Conservation (phyloP, 2,888 invertebrate genomes). For the Melanostoma mellinum region DNA sequence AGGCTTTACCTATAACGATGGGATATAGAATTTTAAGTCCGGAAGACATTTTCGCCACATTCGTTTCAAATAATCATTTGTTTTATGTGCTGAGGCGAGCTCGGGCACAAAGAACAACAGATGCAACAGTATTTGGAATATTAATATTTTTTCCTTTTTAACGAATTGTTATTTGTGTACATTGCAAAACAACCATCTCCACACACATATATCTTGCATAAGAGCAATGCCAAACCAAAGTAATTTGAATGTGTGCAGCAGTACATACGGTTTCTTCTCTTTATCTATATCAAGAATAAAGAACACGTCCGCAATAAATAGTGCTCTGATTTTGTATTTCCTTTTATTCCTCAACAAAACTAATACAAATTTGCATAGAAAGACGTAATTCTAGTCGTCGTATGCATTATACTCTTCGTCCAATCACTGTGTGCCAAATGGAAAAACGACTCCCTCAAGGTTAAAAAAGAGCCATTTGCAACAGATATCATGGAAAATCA, state of each 20-base stretch:
- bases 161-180: no score
- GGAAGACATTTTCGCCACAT: constrained; percentile 27
- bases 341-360: neutral
- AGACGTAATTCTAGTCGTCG: neutral
- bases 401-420: neutral
- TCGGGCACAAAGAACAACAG: constrained; percentile 3
- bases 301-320: constrained; percentile 23
- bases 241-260: constrained; percentile 15
- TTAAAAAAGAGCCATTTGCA: constrained; percentile 1
- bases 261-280: neutral
- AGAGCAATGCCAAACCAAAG: constrained; percentile 11
- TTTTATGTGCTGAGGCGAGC: neutral
- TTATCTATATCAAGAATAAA: neutral
- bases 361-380: constrained; percentile 22
- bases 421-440: constrained; percentile 11
- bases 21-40: neutral
- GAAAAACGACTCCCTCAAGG: constrained; percentile 21
- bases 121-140: constrained; percentile 15
- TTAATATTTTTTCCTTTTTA: neutral
- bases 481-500: constrained; percentile 16
- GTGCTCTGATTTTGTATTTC: constrained; percentile 1
- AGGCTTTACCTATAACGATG: no score
- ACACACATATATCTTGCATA: neutral
- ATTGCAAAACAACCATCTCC: no score
- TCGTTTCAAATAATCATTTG: constrained; percentile 28